These are phyloP conservation scores for Cremastinae sp. DNA, from an alignment of 2,888 invertebrate species.

Conservation along the genomic window DNA sequence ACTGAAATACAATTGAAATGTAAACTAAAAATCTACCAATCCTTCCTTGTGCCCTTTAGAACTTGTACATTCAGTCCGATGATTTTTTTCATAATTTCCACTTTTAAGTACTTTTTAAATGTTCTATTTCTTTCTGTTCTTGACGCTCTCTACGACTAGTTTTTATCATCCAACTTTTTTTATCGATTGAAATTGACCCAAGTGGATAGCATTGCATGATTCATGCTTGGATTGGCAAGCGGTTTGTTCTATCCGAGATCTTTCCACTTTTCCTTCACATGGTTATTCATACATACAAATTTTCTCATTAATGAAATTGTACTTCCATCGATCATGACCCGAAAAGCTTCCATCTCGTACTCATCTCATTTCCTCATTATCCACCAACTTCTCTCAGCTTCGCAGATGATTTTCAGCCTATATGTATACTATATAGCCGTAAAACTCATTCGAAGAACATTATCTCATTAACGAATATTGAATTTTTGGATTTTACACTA, in stretches of 20 bases:
- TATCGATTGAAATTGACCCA: constrained; percentile 42
- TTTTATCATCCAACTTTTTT: constrained; percentile 4
- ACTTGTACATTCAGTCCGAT: background rate
- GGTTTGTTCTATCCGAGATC: constrained; percentile 41
- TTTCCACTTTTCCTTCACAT: constrained; percentile 50
- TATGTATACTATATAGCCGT: constrained; percentile 8
- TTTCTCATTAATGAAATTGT: constrained; percentile 68
- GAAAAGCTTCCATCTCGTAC: constrained; percentile 44
- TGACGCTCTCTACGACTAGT: background rate
- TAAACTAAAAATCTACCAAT: background rate
- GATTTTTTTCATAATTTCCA: background rate
- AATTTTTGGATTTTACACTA: constrained; percentile 29
- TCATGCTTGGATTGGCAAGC: constrained; percentile 48
- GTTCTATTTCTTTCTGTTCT: background rate
- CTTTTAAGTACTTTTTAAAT: background rate
- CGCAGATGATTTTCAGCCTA: constrained; percentile 12
- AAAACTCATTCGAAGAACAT: constrained; percentile 47
- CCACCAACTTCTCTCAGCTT: constrained; percentile 23
- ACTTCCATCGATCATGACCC: constrained; percentile 64
- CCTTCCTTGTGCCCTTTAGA: background rate
- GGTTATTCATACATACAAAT: constrained; percentile 39
- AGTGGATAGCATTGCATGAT: constrained; percentile 48
- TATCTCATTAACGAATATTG: constrained; percentile 5
- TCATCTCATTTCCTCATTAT: constrained; percentile 30
- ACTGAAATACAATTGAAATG: background rate